Evolutionary conservation across 1,140 invertebrate genomes (phyloP), one percentile per base, ranked within the genome.

Genomic region (Aphaenogaster floridana): DNA sequence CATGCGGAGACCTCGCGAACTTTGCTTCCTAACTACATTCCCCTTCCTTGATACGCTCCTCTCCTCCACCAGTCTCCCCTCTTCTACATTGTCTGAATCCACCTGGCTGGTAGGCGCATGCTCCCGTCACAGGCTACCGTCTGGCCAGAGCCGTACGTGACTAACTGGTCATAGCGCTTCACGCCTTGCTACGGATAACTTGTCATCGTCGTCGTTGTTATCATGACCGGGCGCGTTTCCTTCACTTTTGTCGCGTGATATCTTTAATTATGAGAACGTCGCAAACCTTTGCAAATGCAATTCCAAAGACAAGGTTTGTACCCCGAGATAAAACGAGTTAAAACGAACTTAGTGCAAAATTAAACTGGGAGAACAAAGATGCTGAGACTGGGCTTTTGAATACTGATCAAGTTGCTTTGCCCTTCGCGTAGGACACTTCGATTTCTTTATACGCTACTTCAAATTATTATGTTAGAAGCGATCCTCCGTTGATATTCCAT

Each of bases 1-100:
- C 69, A 28, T 54, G 88, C 92, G 93, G 92, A 93, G 92, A 93
- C 92, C 92, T 93, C 93, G 93, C 91, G 93, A 93, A 93, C 92
- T 87, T 91, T 63, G 42, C 52, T 54, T 76, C 63, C 59, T 50
- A 84, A 84, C 69, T 76, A 61, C 80, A 1, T 84, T 59, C 79
- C 81, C 88, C 68, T 86, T 50, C 90, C 68, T 50, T 68, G 28
- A 69, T 71, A 63, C 42, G 34, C 45, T 57, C 50, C 28, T 63
- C 89, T 79, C 57, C n/a, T 61, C 34, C 21, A n/a, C 5, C 2
- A 6, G 34, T 63, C 59, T 64, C 88, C 45, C 85, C 74, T 21
- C 66, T 50, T 89, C 78, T 45, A 42, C 42, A 15, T 54, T 17
- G 54, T 6, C 54, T 1, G 11, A 54, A 84, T 72, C 64, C 78